Evolutionary conservation across 2,113 vertebrate genomes (phyloP).

Genomic region (Sciurus niger): DNA sequence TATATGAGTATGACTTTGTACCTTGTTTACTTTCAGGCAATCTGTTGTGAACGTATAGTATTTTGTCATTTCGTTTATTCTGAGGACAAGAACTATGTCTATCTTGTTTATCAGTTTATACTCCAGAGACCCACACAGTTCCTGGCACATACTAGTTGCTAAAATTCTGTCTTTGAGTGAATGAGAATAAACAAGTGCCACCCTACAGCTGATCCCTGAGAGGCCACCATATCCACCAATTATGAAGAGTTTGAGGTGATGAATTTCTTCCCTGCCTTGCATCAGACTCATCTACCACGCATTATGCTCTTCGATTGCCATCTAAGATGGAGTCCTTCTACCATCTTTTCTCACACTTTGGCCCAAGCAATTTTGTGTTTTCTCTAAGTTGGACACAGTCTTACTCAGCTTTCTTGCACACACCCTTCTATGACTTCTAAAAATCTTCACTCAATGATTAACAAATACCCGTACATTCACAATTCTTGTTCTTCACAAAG

Average conservation of each 20-base stretch:
- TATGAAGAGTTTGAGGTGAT: neutral
- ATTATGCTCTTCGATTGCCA: neutral
- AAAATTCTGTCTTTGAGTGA: neutral
- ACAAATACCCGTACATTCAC: neutral
- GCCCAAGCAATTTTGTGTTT: neutral
- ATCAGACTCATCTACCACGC: fast-evolving
- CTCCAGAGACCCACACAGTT: neutral
- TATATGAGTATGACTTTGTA: too few relatives aligned
- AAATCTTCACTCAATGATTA: neutral
- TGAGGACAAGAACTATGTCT: neutral
- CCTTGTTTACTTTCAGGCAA: neutral
- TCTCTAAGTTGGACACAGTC: fast-evolving
- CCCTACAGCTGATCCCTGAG: neutral
- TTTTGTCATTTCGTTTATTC: neutral
- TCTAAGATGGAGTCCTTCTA: neutral
- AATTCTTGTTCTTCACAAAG: neutral
- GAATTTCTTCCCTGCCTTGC: neutral
- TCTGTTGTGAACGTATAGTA: neutral
- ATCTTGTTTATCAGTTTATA: neutral
- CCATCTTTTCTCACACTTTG: neutral
- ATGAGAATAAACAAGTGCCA: neutral
- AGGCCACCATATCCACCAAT: fast-evolving
- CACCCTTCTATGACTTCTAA: neutral
- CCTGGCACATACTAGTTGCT: neutral
- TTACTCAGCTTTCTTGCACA: neutral